Evolutionary conservation across 1,140 invertebrate genomes (phyloP).

Genomic region (Amphibalanus amphitrite): DNA sequence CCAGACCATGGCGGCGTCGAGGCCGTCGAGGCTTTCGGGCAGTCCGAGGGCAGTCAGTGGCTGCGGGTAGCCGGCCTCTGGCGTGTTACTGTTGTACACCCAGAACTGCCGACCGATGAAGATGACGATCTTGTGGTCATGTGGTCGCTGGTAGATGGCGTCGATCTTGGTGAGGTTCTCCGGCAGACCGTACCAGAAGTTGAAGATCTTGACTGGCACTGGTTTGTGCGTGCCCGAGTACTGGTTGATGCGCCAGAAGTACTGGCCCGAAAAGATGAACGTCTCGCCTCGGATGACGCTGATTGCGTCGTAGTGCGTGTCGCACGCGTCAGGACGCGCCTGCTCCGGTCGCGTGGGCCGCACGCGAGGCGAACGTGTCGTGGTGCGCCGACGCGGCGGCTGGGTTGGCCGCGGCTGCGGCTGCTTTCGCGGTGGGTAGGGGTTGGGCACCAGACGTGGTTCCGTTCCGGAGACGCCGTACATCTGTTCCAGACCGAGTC

Average conservation of each 20-base stretch:
- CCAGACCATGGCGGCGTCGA: constrained; percentile 83
- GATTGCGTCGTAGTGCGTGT: constrained; percentile 29
- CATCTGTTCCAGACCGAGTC: constrained; percentile 29
- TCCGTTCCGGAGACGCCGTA: constrained; percentile 24
- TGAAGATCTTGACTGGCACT: constrained; percentile 24
- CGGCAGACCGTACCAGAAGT: constrained; percentile 37
- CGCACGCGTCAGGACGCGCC: constrained; percentile 21
- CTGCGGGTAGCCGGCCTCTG: constrained; percentile 13
- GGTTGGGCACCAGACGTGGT: constrained; percentile 26
- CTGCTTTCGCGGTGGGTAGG: constrained; percentile 25
- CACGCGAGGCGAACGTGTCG: constrained; percentile 3
- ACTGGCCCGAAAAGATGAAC: constrained; percentile 34
- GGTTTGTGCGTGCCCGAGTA: neutral
- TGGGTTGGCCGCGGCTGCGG: constrained; percentile 27
- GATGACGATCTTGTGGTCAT: constrained; percentile 72
- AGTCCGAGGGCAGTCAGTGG: constrained; percentile 51
- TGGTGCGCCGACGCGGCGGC: constrained; percentile 12
- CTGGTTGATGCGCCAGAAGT: constrained; percentile 27
- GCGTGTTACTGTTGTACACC: constrained; percentile 26
- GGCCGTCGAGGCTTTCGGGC: constrained; percentile 50
- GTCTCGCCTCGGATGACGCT: constrained; percentile 32
- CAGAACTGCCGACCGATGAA: constrained; percentile 68
- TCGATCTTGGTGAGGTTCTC: constrained; percentile 61
- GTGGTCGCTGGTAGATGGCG: constrained; percentile 72
- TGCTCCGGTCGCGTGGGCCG: neutral